Evolutionary conservation across 2,113 vertebrate genomes (phyloP), one percentile per base, ranked within the genome.

Genomic region (Castor canadensis): DNA sequence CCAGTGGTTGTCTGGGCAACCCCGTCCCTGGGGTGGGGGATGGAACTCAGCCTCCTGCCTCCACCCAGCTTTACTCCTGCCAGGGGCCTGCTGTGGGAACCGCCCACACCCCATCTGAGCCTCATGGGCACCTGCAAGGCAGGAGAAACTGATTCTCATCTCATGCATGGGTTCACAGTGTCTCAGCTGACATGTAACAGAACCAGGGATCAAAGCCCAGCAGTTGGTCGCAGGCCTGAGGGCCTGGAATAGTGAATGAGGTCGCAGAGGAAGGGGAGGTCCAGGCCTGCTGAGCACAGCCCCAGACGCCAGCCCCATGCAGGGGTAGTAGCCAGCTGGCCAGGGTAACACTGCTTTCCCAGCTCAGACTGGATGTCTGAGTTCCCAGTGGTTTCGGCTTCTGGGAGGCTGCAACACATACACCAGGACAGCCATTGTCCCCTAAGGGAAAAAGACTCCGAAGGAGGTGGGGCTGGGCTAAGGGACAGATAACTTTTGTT

Each of bases 341-440:
- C 0, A 0, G 8, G 28, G 9, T 11, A 38, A 28, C 43, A 22
- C n/a, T 45, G 28, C 4, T 1, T 5, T 9, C 15, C 72, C 6
- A 20, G 26, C 16, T 12, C 28, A 11, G 9, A 52, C 15, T 10
- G 52, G 52, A 19, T 30, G 22, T 52, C 58, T 11, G 19, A 20
- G 22, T 35, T 35, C 76, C 38, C n/a, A 15, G 0, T 1, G n/a
- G 28, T 4, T 60, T 28, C n/a, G 5, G 12, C 28, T 3, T 0
- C 62, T 43, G 52, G n/a, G 40, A n/a, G 62, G 22, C 9, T 24
- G 77, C 19, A 26, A 3, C 1, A 0, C 4, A 20, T 15, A 4
- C 56, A 58, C 56, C 56, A 58, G 56, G 56, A 58, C 56, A 58
- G n/a, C n/a, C n/a, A n/a, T n/a, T n/a, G n/a, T n/a, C n/a, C n/a